These are phyloP conservation scores for Mimumesa dahlbomi DNA, from an alignment of 2,888 invertebrate genomes.

Conservation along the genomic window DNA sequence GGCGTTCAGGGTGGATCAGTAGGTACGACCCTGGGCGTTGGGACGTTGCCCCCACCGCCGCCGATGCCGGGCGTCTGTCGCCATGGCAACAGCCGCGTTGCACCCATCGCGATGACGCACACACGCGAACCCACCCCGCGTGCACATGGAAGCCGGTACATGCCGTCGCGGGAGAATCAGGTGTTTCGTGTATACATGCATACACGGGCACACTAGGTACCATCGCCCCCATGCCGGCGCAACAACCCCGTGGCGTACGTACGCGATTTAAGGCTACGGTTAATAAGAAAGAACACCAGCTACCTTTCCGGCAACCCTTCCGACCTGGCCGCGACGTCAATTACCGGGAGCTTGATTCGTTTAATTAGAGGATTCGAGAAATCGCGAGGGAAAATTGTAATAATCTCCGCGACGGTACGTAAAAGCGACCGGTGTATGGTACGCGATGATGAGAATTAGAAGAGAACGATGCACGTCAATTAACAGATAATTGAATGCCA, in stretches of 20 bases:
- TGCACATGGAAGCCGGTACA: slow-evolving; percentile 46
- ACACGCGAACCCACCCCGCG: slow-evolving; percentile 33
- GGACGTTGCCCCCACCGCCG: slow-evolving; percentile 81
- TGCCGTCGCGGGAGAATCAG: slow-evolving; percentile 50
- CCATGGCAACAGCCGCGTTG: slow-evolving; percentile 81
- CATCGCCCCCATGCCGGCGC: slow-evolving; percentile 43
- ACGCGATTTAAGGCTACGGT: neutral
- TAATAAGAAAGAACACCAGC: neutral
- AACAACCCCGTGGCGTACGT: slow-evolving; percentile 29
- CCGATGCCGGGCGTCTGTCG: slow-evolving; percentile 81
- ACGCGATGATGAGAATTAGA: too few relatives aligned
- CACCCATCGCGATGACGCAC: slow-evolving; percentile 72
- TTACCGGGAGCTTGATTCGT: too few relatives aligned
- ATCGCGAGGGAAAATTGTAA: too few relatives aligned
- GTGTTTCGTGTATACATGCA: slow-evolving; percentile 42
- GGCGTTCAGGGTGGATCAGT: slow-evolving; percentile 64
- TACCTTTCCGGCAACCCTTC: too few relatives aligned
- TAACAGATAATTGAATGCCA: too few relatives aligned
- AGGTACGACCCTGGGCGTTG: slow-evolving; percentile 78
- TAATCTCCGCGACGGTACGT: too few relatives aligned
- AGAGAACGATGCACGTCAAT: too few relatives aligned
- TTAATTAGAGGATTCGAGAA: too few relatives aligned
- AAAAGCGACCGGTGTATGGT: too few relatives aligned
- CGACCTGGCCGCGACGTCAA: too few relatives aligned
- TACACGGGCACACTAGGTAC: slow-evolving; percentile 19